Percentiles rank a stretch among this genome's conserved stretches.
Evolutionary conservation across 2,888 invertebrate species (phyloP).

Genomic region (Lasius fuliginosus): DNA sequence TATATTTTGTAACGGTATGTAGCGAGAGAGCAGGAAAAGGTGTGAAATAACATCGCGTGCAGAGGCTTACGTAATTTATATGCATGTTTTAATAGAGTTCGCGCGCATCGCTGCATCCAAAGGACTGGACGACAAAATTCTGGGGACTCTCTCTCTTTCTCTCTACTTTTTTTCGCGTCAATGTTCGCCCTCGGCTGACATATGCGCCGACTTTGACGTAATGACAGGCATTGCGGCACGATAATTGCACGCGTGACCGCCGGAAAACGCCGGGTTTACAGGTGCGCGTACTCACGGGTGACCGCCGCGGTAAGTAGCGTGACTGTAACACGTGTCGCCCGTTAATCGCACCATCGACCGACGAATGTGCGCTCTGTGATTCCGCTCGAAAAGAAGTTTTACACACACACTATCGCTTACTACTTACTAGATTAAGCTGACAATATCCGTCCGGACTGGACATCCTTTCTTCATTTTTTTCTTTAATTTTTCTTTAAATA

Average conservation of each 20-base stretch:
- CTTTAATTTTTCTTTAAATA: neutral
- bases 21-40: neutral
- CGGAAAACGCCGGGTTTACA: conserved; percentile 79
- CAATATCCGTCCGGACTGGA: neutral
- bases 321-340: conserved; percentile 60
- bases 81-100: neutral
- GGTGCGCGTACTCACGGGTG: conserved; percentile 78
- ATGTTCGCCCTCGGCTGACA: conserved; percentile 57
- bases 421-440: neutral
- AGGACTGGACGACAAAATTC: neutral
- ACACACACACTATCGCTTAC: neutral
- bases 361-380: conserved; percentile 21
- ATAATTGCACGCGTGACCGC: conserved; percentile 77
- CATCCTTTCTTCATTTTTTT: neutral
- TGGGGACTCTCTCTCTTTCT: neutral
- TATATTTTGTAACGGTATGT: neutral
- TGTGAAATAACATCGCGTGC: conserved; percentile 35
- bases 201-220: conserved; percentile 68
- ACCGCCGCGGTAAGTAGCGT: conserved; percentile 54
- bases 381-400: conserved; percentile 2
- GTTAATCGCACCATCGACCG: conserved; percentile 56
- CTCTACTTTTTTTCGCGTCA: neutral
- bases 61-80: neutral
- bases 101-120: neutral
- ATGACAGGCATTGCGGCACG: conserved; percentile 68